Base-by-base conservation (phyloP, 2,888 invertebrate genomes). In the Nymphalis polychloros region DNA sequence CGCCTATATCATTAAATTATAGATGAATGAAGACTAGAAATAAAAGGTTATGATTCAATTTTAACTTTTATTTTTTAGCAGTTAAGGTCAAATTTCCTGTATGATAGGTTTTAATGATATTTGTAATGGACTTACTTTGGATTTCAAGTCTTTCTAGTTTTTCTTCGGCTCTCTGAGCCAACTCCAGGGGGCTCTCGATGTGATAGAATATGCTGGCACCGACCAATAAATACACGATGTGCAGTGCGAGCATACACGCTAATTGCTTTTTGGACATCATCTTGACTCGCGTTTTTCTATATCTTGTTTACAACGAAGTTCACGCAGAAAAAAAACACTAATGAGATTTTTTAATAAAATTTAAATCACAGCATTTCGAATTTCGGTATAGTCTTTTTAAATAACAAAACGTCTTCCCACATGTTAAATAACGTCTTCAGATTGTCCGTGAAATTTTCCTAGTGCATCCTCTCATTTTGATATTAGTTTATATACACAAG, bases 171-270 rank as follows among this genome's bases (percentile, higher is more conserved):
- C 95, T 93, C 73, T 94, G 92, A 72, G 93, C 89, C 62, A 93
- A 86, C 87, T 97, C 97, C 78, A 95, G 87, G 47, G 94, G 94
- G 79, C 95, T 95, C 89, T 97, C 97, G 77, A 97, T 95, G 81
- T 95, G 94, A 89, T 96, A 96, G 86, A 97, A 97, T 77, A 97
- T 95, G 73, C 95, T 95, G n/a, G 97, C 97, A 13, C 97, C 97
- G 70, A 97, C 94, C 78, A 97, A 89, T 75, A 97, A 89, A 83
- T 97, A 97, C 70, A 95, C 94, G 69, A 96, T 93, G 81, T 96
- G 97, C 77, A 96, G 93, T 76, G 95, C 93, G 77, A 96, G 92
- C 89, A 97, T 93, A 76, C 95, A 95, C 74, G 96, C 93, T 94
- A 96, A 94, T 91, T 97, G 96, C 93, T 95, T 96, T 84, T 95